Percentiles rank a stretch among this genome's conserved stretches.
These are phyloP conservation scores for Cerastis rubricosa DNA, from an alignment of 2,888 invertebrate genomes.

Conservation along the genomic window DNA sequence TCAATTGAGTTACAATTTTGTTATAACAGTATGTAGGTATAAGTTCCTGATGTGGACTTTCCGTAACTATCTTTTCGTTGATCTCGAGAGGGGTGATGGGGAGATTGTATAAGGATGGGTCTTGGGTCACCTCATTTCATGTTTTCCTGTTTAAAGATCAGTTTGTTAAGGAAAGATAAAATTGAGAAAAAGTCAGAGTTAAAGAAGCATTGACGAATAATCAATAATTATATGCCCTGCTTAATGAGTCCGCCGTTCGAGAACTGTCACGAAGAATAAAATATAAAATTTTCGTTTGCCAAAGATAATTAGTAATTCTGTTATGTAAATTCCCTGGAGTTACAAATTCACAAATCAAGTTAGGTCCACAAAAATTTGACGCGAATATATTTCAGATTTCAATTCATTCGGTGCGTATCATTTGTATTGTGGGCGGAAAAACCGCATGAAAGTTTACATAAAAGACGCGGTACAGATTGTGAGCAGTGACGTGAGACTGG, in stretches of 20 bases:
- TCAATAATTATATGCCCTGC: conserved; percentile 10
- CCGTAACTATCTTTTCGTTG: conserved; percentile 1
- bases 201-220: not conserved
- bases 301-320: conserved; percentile 35
- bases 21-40: conserved; percentile 9
- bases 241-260: conserved; percentile 6
- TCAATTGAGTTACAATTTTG: conserved; percentile 43
- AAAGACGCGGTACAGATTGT: conserved; percentile 14
- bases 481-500: conserved; percentile 6
- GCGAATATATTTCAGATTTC: conserved; percentile 11
- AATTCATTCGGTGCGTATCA: conserved; percentile 21
- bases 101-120: conserved; percentile 16
- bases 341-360: conserved; percentile 31
- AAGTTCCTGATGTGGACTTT: conserved; percentile 15
- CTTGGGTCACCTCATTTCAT: not conserved
- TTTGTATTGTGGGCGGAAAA: conserved; percentile 13
- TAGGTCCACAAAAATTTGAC: conserved; percentile 6
- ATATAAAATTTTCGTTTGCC: conserved; percentile 23
- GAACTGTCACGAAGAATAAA: conserved; percentile 14
- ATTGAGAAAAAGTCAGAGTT: not conserved
- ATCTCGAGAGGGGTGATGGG: conserved; percentile 31
- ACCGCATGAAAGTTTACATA: conserved; percentile 8
- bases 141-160: conserved; percentile 14
- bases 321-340: conserved; percentile 38
- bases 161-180: not conserved